Evolutionary conservation across 2,888 invertebrate species (phyloP).

Genomic region (Pimpla rufipes): DNA sequence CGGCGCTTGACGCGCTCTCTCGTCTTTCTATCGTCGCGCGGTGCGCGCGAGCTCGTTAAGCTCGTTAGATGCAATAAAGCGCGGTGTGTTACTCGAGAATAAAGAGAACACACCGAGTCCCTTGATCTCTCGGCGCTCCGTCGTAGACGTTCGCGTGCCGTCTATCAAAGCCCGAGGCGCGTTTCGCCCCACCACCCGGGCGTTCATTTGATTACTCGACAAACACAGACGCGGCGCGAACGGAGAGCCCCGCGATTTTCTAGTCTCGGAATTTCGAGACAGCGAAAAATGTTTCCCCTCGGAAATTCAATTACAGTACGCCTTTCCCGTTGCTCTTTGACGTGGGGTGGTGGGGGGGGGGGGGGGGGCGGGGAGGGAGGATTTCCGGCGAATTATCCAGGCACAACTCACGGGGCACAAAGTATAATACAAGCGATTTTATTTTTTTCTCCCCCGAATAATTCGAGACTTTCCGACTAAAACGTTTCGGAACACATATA

Average conservation of each 20-base stretch:
- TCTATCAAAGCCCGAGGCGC: slow-evolving; percentile 38
- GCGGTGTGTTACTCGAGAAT: slow-evolving; percentile 31
- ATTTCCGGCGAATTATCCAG: background rate
- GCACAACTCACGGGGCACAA: background rate
- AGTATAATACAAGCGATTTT: slow-evolving; percentile 4
- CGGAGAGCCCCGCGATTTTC: slow-evolving; percentile 21
- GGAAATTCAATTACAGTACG: slow-evolving; percentile 12
- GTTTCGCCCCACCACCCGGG: background rate
- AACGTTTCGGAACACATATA: background rate
- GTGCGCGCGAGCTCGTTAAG: slow-evolving; percentile 61
- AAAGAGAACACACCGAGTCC: slow-evolving; percentile 23
- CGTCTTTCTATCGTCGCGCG: slow-evolving; percentile 22
- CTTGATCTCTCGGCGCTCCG: slow-evolving; percentile 7
- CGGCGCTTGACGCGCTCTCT: background rate
- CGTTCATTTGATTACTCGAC: slow-evolving; percentile 22
- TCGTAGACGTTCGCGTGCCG: slow-evolving; percentile 58
- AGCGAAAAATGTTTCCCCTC: background rate
- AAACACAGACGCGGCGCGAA: slow-evolving; percentile 15
- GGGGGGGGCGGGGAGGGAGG: too few relatives aligned
- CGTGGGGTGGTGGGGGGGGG: background rate
- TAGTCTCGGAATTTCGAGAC: slow-evolving; percentile 28
- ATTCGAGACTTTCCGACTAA: slow-evolving; percentile 11
- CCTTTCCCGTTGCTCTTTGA: background rate
- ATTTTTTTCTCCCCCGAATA: background rate
- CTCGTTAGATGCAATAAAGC: slow-evolving; percentile 65